Conservation (phyloP, 2,888 invertebrate genomes). For the Hoplodrina ambigua region DNA sequence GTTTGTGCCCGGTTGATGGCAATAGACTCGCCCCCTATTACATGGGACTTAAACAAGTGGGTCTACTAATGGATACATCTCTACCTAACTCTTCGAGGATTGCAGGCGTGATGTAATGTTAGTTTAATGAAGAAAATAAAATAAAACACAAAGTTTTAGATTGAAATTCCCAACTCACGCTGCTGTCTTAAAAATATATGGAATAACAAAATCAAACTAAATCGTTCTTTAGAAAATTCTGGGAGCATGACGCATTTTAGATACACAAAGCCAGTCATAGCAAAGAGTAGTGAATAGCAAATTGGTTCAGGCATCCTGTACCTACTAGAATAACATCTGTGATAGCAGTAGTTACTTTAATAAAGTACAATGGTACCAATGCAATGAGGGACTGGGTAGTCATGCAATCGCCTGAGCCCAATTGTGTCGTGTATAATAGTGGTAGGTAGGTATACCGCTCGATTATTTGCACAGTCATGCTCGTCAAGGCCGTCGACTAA, state of each 20-base stretch:
- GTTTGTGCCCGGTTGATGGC: too few species aligned
- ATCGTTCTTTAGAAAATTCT: not conserved
- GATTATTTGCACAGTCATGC: slow-evolving; percentile 22
- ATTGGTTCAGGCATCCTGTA: slow-evolving; percentile 2
- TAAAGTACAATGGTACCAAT: slow-evolving; percentile 28
- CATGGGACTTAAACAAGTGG: too few species aligned
- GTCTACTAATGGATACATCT: too few species aligned
- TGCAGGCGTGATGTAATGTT: too few species aligned
- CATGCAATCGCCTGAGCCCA: not conserved
- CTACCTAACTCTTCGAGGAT: too few species aligned
- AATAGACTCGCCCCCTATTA: too few species aligned
- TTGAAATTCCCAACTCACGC: too few species aligned
- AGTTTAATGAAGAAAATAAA: too few species aligned
- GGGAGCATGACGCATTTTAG: not conserved
- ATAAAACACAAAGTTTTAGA: too few species aligned
- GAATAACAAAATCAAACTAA: not conserved
- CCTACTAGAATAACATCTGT: not conserved
- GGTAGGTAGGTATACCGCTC: not conserved
- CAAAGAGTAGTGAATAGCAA: slow-evolving; percentile 5
- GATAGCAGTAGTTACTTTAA: slow-evolving; percentile 14
- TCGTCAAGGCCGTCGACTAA: slow-evolving; percentile 22
- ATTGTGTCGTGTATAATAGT: slow-evolving; percentile 30
- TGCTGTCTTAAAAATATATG: not conserved
- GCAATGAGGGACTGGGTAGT: slow-evolving; percentile 3
- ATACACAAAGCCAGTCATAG: not conserved